Base-by-base conservation (phyloP, 2,113 vertebrate genomes). In the Ancistrus triradiatus region DNA sequence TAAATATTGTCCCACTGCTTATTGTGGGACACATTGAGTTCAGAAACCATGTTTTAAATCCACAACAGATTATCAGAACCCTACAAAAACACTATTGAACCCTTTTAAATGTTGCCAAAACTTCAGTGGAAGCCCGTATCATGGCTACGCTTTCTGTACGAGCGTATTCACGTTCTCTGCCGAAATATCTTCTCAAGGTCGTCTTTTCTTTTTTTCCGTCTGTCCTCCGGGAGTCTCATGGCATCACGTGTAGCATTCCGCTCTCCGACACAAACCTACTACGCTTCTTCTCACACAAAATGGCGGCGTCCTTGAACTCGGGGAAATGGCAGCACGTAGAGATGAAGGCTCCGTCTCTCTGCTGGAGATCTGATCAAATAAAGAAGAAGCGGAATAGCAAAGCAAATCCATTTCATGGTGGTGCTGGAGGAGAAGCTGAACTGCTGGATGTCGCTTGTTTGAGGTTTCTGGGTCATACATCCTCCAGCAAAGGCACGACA, bases 281-380 rank as follows among this genome's bases (percentile, higher is more conserved):
- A n/a, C 21, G 28, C 35, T 11, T 13, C 24, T 43, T 28, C 63
- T 55, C 42, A 19, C 63, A 62, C 63, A 67, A 72, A 67, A 72
- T 67, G 70, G 63, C 63, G 50, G 48, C 51, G 7, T 46, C 19
- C 40, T 17, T 21, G 11, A 40, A 50, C 37, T 43, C 43, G n/a
- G 51, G 33, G 37, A 62, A 72, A 63, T 65, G 58, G 28, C 55
- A 67, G 40, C 28, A 24, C 11, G 28, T 7, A 40, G n/a, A 61
- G 38, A 55, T 50, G 50, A 61, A 66, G 63, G 47, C 17, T 10
- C 47, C 2, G 52, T 61, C 7, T 18, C 25, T 25, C 43, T 35
- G 33, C 46, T 66, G 58, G 51, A 61, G 52, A 31, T 60, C 47
- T 7, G 15, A 28, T 59, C 17, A 59, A 46, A n/a, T n/a, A n/a